Base-by-base conservation (phyloP, 2,888 invertebrate genomes). In the Eurytoma adleriae region DNA sequence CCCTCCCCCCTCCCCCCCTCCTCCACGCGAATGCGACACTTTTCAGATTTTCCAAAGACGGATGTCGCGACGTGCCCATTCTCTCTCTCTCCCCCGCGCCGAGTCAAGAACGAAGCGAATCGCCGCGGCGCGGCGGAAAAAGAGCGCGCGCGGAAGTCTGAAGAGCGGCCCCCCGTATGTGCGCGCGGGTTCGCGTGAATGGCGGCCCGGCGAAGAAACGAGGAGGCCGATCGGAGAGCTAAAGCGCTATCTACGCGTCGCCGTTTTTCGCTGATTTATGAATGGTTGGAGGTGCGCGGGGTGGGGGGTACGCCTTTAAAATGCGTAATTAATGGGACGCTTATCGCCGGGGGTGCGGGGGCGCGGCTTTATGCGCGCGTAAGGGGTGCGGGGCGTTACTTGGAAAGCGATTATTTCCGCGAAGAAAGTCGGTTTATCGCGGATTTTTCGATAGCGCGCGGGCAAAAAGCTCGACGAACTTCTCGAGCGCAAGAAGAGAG, bases 21-120 rank as follows among this genome's bases (percentile, higher is more conserved):
- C 50, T n/a, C n/a, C n/a, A n/a, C n/a, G n/a, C n/a, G n/a, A n/a
- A n/a, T 13, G 16, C 67, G 67, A 67, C 52, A 67, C 67, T 67
- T 50, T 67, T 67, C 67, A 67, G 67, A 67, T 67, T 67, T 67
- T 67, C 50, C 67, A 67, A 67, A 67, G 67, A 50, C 52, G 67
- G 48, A 67, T 52, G 50, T 24, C 50, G 50, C 66, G 24, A 50
- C 67, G 48, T 50, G 20, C 67, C 24, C 50, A 48, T 67, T 50
- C 24, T 48, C 48, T 18, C 64, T n/a, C 18, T 13, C 27, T 61
- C 27, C 14, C 27, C 13, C 62, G 27, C n/a, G 13, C 16, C 30
- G 40, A 64, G 64, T 64, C 40, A 64, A 40, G 64, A 64, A 64
- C 40, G 64, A 64, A 40, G 64, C 64, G 64, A 30, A 52, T 52